phyloP scores from a whole-genome alignment of 2,797 vertebrate species.

The Thunnus albacares region DNA sequence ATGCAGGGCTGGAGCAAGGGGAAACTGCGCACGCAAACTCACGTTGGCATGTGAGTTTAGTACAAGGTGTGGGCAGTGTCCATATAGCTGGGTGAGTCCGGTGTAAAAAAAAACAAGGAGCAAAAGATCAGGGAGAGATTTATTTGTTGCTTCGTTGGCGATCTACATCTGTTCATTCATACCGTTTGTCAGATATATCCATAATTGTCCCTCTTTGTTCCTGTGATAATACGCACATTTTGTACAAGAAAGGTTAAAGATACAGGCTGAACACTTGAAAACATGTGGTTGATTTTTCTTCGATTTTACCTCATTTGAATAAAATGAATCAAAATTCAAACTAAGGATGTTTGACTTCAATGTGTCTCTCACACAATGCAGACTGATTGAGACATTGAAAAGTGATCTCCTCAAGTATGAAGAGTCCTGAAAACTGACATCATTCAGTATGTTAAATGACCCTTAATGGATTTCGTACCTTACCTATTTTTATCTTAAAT shows the following conservation, averaged over 20 bases:
- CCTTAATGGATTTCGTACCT: neutral
- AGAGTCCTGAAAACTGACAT: neutral
- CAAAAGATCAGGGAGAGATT: neutral
- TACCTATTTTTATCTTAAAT: conserved; percentile 1
- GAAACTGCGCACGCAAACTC: conserved; percentile 56
- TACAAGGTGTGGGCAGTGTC: conserved; percentile 48
- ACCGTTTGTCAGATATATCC: neutral
- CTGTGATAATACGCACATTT: neutral
- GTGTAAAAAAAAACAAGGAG: neutral
- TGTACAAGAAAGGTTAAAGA: too few relatives aligned
- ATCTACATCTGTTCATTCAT: conserved; percentile 1
- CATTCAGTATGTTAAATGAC: neutral
- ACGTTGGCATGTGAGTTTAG: conserved; percentile 45
- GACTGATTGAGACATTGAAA: neutral
- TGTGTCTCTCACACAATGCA: neutral
- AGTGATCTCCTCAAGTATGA: neutral
- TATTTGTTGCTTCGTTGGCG: neutral
- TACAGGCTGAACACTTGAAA: too few relatives aligned
- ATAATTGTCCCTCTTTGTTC: neutral
- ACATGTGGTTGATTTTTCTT: neutral
- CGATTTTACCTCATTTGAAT: neutral
- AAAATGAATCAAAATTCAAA: too few relatives aligned
- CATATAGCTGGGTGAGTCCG: conserved; percentile 13
- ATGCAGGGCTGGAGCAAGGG: conserved; percentile 13
- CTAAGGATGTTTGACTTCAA: neutral